A percentile compares a stretch with the other conserved stretches of the same genome.
Conservation (phyloP, 2,797 vertebrate genomes). For the Parauchenoglanis punctatus region DNA sequence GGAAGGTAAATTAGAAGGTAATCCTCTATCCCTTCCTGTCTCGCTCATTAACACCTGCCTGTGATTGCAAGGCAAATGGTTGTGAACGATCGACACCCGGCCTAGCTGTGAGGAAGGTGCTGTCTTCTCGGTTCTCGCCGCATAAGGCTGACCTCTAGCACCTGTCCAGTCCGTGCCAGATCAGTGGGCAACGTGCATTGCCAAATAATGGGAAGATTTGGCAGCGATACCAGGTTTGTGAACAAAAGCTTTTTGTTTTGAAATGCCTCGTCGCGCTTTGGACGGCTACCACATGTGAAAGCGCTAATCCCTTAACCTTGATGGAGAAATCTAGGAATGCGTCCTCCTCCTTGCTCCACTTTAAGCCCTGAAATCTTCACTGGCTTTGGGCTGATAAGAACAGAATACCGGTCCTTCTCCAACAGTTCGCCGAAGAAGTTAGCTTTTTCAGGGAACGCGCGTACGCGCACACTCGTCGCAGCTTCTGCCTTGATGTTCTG, state of each 20-base stretch:
- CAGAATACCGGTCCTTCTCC: conserved; percentile 8
- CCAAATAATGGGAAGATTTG: conserved; percentile 25
- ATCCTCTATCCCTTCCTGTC: not conserved
- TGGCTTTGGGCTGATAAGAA: not conserved
- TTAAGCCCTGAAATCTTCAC: not conserved
- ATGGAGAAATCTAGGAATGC: conserved; percentile 9
- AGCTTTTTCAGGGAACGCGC: conserved; percentile 26
- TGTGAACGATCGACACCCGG: not conserved
- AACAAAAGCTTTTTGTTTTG: conserved; percentile 18
- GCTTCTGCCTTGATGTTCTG: conserved; percentile 38
- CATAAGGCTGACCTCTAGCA: conserved; percentile 10
- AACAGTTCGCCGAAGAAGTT: not conserved
- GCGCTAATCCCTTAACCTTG: not conserved
- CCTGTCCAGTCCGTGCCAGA: not conserved
- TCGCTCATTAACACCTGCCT: conserved; percentile 1
- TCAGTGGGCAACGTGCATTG: not conserved
- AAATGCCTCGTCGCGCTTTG: not conserved
- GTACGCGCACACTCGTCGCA: conserved; percentile 51
- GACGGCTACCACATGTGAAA: not conserved
- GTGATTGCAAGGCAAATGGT: not conserved
- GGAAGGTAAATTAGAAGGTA: not conserved
- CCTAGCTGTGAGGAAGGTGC: not conserved
- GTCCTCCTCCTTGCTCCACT: not conserved
- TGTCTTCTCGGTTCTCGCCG: not conserved
- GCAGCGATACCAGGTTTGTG: not conserved